These are phyloP conservation scores for Pantelozetes paolii DNA, from an alignment of 2,888 invertebrate species.

Conservation along the genomic window DNA sequence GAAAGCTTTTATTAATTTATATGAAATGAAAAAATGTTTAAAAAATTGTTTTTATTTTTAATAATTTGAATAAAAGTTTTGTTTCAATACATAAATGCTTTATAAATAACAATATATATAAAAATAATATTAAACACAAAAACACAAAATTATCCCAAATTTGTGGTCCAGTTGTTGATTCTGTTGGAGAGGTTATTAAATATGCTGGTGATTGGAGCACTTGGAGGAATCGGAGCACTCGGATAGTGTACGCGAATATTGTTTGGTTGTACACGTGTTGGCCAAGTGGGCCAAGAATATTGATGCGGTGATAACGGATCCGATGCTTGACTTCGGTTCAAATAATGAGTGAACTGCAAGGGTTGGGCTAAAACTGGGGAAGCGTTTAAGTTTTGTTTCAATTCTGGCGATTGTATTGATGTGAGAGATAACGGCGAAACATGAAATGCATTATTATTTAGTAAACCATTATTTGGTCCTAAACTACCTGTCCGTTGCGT, in stretches of 20 bases:
- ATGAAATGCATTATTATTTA: too few relatives aligned
- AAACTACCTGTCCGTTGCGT: not conserved
- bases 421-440: not conserved
- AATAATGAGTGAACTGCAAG: not conserved
- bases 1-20: too few relatives aligned
- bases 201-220: not conserved
- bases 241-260: too few relatives aligned
- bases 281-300: constrained; percentile 13
- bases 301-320: constrained; percentile 20
- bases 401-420: not conserved
- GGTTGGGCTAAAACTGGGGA: not conserved
- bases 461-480: not conserved
- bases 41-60: too few relatives aligned
- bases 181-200: not conserved
- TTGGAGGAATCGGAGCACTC: not conserved
- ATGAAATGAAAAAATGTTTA: too few relatives aligned
- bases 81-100: too few relatives aligned
- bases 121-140: not conserved
- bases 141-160: constrained; percentile 22
- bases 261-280: not conserved
- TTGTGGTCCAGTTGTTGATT: not conserved
- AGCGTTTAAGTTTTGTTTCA: not conserved
- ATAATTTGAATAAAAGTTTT: too few relatives aligned
- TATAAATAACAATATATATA: not conserved
- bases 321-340: not conserved